Conservation (phyloP, 2,113 vertebrate species). For the Chloroceryle aenea region DNA sequence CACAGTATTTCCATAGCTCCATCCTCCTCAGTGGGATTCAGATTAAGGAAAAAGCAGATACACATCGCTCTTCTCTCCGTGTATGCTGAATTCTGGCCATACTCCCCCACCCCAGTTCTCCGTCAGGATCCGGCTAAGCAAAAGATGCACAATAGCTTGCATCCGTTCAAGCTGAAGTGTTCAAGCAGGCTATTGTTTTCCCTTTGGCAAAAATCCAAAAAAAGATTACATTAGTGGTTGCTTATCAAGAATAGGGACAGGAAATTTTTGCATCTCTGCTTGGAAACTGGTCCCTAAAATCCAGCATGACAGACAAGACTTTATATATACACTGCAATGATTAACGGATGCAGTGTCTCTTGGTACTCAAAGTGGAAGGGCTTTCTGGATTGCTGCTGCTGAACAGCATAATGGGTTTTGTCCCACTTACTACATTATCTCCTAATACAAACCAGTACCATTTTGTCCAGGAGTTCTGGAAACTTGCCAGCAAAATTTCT, state of each 20-base stretch:
- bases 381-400: background rate
- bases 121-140: background rate
- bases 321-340: background rate
- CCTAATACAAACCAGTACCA: background rate
- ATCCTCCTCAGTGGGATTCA: background rate
- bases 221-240: background rate
- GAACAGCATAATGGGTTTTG: background rate
- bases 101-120: background rate
- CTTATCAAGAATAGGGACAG: background rate
- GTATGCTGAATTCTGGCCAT: background rate
- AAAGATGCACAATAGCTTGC: background rate
- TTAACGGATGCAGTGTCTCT: background rate
- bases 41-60: background rate
- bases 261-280: background rate
- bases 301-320: background rate
- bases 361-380: background rate
- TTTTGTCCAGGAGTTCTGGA: background rate
- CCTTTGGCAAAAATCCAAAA: conserved; percentile 23
- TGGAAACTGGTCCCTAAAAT: background rate
- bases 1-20: background rate
- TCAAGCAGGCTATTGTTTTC: background rate
- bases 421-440: background rate
- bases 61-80: background rate
- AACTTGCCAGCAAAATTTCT: background rate
- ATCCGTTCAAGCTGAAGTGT: background rate